phyloP scores from a whole-genome alignment of 2,888 invertebrate genomes.

The Diplolepis rosae region DNA sequence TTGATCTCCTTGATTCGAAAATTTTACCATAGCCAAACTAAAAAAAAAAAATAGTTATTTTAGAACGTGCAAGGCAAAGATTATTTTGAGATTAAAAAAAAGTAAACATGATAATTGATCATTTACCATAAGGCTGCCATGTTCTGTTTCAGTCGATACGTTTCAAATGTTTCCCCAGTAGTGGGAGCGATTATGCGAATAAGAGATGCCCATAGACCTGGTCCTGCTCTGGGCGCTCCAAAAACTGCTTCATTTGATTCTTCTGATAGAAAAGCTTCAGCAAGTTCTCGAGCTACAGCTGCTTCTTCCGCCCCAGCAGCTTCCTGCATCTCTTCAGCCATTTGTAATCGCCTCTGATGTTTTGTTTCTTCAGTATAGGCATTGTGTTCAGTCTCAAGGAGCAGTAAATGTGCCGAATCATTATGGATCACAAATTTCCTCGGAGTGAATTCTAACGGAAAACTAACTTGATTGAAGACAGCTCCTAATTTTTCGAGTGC shows the following conservation, averaged over 20 bases:
- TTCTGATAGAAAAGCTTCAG: conserved; percentile 96
- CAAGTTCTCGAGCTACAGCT: conserved; percentile 97
- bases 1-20: conserved; percentile 80
- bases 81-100: background rate
- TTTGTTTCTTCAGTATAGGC: conserved; percentile 98
- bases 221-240: conserved; percentile 96
- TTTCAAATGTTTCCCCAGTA: conserved; percentile 84
- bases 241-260: conserved; percentile 95
- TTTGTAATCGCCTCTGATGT: conserved; percentile 92
- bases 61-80: too few relatives aligned
- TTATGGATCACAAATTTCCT: conserved; percentile 94
- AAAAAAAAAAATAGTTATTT: conserved; percentile 47
- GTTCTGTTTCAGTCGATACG: conserved; percentile 92
- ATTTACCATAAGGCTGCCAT: conserved; percentile 91
- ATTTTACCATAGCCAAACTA: conserved; percentile 87
- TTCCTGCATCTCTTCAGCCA: conserved; percentile 99
- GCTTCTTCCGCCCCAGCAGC: conserved; percentile 97
- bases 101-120: conserved; percentile 22
- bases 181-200: conserved; percentile 92
- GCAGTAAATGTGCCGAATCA: conserved; percentile 90
- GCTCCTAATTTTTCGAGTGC: conserved; percentile 98
- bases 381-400: conserved; percentile 98
- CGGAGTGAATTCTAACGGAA: conserved; percentile 96
- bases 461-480: conserved; percentile 96
- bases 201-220: conserved; percentile 96